A percentile compares a stretch with the other conserved stretches of the same genome.
phyloP scores from a whole-genome alignment of 2,888 invertebrate genomes.

The Augochlorella aurata region DNA sequence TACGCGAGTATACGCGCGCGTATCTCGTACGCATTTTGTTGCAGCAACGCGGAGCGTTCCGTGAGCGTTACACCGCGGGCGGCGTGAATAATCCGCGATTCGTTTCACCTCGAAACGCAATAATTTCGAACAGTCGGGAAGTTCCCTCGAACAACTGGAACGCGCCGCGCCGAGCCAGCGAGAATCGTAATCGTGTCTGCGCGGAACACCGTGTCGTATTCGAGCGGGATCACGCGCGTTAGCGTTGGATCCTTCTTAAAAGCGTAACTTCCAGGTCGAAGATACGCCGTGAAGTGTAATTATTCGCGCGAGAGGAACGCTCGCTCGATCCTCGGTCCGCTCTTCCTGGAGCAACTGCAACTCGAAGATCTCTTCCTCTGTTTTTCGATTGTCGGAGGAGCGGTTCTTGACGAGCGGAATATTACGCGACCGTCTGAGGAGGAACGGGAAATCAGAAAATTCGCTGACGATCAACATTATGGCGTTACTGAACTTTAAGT shows the following conservation, averaged over 20 bases:
- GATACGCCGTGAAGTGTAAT: neutral
- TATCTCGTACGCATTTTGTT: too few species aligned
- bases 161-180: conserved; percentile 13
- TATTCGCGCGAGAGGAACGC: neutral
- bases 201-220: conserved; percentile 16
- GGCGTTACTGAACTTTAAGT: too few species aligned
- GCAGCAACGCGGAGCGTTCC: conserved; percentile 12
- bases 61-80: conserved; percentile 23
- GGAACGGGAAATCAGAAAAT: neutral
- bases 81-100: conserved; percentile 48
- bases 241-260: neutral
- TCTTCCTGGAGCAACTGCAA: neutral
- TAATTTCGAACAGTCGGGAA: conserved; percentile 30
- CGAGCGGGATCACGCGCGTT: neutral
- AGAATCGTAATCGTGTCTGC: conserved; percentile 15
- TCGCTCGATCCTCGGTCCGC: neutral
- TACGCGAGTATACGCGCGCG: too few species aligned
- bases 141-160: neutral
- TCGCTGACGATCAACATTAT: too few species aligned
- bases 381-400: neutral
- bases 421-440: neutral
- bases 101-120: conserved; percentile 30
- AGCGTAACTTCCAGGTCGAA: conserved; percentile 1
- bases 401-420: neutral
- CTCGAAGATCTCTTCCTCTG: neutral